phyloP scores from a whole-genome alignment of 2,113 vertebrate genomes.

The Muntiacus muntjak region DNA sequence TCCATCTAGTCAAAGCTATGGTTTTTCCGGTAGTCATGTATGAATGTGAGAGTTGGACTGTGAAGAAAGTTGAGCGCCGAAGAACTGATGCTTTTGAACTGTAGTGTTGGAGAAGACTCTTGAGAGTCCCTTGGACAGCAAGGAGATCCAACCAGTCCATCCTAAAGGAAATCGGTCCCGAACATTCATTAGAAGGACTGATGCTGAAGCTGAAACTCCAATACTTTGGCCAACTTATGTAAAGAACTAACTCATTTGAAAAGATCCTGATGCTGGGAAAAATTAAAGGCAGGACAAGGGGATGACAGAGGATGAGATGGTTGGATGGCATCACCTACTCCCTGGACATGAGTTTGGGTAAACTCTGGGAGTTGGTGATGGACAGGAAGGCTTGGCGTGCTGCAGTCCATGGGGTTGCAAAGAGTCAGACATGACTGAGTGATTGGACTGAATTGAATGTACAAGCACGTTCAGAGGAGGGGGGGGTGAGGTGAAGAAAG shows the following conservation, averaged over 20 bases:
- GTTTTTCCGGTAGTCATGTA: not conserved
- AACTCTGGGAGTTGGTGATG: not conserved
- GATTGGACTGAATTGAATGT: not conserved
- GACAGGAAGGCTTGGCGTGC: not conserved
- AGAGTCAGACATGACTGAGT: accelerated
- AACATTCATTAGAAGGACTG: not conserved
- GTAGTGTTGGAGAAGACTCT: not conserved
- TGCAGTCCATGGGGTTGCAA: not conserved
- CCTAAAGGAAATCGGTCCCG: not conserved
- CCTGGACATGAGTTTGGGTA: not conserved
- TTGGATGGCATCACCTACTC: not conserved
- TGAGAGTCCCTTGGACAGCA: not conserved
- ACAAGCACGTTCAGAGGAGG: not conserved
- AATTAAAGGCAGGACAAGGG: not conserved
- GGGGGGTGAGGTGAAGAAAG: not conserved
- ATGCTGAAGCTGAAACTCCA: not conserved
- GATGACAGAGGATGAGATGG: not conserved
- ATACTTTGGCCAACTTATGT: accelerated
- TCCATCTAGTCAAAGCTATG: not conserved
- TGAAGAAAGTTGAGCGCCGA: accelerated
- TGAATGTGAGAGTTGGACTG: not conserved
- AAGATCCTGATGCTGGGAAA: not conserved
- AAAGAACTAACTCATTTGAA: not conserved
- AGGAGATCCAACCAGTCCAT: not conserved
- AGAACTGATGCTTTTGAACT: not conserved